Percentiles rank a stretch among this genome's conserved stretches.
Conservation (phyloP, 2,113 vertebrate genomes). For the Equus quagga region DNA sequence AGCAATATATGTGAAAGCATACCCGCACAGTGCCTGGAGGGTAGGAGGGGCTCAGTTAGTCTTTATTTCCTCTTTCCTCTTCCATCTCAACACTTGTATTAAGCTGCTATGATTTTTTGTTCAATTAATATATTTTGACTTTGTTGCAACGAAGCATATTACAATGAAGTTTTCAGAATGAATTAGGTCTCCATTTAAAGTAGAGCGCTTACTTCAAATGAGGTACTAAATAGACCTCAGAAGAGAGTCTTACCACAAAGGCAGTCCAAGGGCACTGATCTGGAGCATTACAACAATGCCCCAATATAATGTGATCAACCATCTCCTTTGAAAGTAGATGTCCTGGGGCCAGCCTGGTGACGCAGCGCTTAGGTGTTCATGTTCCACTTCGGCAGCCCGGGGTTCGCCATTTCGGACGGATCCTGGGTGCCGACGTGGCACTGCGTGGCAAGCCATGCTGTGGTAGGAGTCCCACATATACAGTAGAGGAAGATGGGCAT, state of each 20-base stretch:
- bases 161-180: constrained; percentile 18
- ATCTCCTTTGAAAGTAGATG: background rate
- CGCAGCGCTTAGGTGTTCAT: no score
- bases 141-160: background rate
- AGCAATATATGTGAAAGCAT: background rate
- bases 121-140: constrained; percentile 51
- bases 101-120: background rate
- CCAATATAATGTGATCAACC: background rate
- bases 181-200: background rate
- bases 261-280: background rate
- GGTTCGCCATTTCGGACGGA: no score
- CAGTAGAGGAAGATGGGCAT: no score
- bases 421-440: no score
- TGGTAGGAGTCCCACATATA: no score
- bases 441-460: no score
- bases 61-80: background rate
- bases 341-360: no score
- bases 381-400: no score
- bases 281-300: background rate
- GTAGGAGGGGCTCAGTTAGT: background rate
- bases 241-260: background rate
- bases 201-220: background rate
- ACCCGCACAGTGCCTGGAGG: background rate
- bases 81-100: background rate
- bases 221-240: background rate